Evolutionary conservation across 2,113 vertebrate genomes (phyloP).

Genomic region (Guaruba guarouba): DNA sequence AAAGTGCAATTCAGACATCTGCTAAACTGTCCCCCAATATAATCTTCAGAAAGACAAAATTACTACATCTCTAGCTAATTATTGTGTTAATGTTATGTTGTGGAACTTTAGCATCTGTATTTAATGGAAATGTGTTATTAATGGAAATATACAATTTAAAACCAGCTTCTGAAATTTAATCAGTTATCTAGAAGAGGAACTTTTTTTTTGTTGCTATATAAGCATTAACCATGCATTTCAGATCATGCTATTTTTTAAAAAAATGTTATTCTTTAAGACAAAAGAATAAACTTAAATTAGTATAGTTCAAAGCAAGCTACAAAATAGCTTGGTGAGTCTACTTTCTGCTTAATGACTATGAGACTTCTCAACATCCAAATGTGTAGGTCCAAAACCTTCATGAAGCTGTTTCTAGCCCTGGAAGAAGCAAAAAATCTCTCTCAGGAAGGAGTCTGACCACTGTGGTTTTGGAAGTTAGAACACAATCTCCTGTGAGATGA

Average conservation of each 20-base stretch:
- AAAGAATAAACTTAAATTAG: neutral
- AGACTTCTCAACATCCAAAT: neutral
- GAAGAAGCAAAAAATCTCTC: neutral
- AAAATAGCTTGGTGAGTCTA: neutral
- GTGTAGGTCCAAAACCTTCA: neutral
- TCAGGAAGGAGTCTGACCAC: neutral
- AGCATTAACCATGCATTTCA: neutral
- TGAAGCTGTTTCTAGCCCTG: neutral
- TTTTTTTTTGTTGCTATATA: neutral
- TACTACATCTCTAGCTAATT: neutral
- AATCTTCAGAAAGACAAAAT: slow-evolving; percentile 33
- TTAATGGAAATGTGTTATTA: neutral
- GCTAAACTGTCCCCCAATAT: slow-evolving; percentile 27
- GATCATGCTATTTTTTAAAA: neutral
- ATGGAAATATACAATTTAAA: neutral
- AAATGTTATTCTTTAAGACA: neutral
- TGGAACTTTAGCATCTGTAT: neutral
- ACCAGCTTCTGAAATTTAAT: neutral
- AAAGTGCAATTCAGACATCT: slow-evolving; percentile 62
- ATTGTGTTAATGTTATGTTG: neutral
- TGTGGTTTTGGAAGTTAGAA: neutral
- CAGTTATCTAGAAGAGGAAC: neutral
- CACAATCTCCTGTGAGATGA: neutral
- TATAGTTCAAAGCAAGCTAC: neutral
- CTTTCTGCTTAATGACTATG: neutral